Percentiles rank a stretch among this genome's conserved stretches.
These are phyloP conservation scores for Sminthurides aquaticus DNA, from an alignment of 2,888 invertebrate species.

Conservation along the genomic window DNA sequence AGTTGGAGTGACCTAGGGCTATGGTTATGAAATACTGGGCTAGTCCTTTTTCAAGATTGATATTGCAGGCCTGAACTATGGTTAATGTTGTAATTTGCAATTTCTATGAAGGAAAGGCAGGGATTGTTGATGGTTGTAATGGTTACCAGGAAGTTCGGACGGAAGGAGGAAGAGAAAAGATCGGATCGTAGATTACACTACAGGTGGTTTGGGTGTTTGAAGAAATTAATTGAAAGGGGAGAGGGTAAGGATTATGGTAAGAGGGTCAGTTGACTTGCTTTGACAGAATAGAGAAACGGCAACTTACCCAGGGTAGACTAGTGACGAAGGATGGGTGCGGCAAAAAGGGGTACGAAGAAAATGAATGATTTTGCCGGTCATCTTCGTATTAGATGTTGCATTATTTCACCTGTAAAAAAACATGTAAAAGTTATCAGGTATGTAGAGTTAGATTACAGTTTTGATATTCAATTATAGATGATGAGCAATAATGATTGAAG, in stretches of 20 bases:
- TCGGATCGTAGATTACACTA: not conserved
- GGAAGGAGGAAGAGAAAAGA: not conserved
- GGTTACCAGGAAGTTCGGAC: no score
- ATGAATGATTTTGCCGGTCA: not conserved
- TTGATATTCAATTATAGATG: no score
- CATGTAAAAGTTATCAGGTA: no score
- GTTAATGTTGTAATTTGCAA: no score
- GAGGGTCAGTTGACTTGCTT: not conserved
- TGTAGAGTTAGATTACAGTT: no score
- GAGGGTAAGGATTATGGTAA: not conserved
- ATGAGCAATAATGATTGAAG: no score
- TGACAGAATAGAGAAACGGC: not conserved
- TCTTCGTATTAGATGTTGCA: not conserved
- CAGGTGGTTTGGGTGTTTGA: not conserved
- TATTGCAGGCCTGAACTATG: no score
- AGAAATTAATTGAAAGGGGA: not conserved
- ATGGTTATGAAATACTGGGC: no score
- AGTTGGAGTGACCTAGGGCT: no score
- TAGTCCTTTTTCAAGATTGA: no score
- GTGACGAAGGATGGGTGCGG: not conserved
- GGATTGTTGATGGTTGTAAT: no score
- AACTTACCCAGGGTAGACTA: not conserved
- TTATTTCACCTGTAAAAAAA: not conserved
- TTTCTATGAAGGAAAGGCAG: not conserved
- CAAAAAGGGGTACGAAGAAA: not conserved